These are phyloP conservation scores for Hirundo rustica DNA, from an alignment of 2,797 vertebrate species.

Conservation along the genomic window DNA sequence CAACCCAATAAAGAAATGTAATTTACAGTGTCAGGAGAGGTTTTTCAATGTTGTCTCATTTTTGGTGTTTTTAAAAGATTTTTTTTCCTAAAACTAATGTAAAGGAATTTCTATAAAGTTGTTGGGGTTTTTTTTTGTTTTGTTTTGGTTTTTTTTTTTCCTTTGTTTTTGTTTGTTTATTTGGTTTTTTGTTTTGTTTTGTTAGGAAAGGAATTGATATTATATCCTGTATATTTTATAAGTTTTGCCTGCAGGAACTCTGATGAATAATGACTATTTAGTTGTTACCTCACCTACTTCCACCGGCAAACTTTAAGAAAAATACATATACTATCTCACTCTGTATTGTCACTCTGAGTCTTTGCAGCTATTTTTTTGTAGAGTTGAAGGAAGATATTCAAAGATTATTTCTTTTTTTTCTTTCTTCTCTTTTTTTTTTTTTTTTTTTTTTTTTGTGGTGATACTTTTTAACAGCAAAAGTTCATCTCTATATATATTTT, in stretches of 20 bases:
- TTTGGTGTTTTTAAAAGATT: neutral
- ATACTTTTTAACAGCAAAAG: neutral
- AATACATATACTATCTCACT: neutral
- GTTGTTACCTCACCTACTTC: neutral
- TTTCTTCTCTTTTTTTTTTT: no score
- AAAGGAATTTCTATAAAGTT: neutral
- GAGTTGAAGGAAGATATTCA: neutral
- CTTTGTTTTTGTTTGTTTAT: no score
- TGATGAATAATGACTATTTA: neutral
- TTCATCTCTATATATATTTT: neutral
- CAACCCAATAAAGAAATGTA: neutral
- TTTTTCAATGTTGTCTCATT: neutral
- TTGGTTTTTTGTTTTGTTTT: no score
- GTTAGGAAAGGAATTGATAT: neutral
- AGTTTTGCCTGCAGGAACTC: neutral
- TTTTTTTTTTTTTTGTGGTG: neutral
- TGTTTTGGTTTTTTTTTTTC: no score
- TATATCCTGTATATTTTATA: neutral
- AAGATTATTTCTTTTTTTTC: rapidly evolving
- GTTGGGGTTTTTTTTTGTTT: no score
- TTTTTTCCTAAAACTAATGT: neutral
- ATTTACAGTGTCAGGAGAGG: neutral
- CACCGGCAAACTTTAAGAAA: neutral
- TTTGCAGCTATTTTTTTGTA: neutral
- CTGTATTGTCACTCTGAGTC: neutral